Percentiles rank a stretch among this genome's conserved stretches.
These are phyloP conservation scores for Polydrusus pterygomalis DNA, from an alignment of 2,888 invertebrate species.

Conservation along the genomic window DNA sequence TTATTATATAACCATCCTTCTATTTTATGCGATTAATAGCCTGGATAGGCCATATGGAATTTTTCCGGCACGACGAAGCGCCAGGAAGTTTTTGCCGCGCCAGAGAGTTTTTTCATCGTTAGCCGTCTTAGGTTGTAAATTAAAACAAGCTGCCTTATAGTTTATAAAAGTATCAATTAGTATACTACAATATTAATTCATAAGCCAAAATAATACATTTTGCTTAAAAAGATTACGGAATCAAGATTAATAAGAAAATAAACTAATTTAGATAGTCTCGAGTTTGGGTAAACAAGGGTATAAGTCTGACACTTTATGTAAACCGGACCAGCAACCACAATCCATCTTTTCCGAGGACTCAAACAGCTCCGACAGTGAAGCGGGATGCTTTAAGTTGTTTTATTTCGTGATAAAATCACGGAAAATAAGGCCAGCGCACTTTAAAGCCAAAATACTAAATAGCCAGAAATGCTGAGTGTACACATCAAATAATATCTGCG, in stretches of 20 bases:
- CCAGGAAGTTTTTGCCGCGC: no score
- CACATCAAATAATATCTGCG: neutral
- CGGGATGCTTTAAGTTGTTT: constrained; percentile 27
- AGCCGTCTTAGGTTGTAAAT: no score
- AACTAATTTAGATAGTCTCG: constrained; percentile 16
- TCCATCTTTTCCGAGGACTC: constrained; percentile 26
- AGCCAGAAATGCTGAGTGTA: neutral
- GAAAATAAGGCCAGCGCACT: constrained; percentile 18
- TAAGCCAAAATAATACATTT: neutral
- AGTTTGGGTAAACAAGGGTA: constrained; percentile 19
- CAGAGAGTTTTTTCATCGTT: no score
- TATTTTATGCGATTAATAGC: no score
- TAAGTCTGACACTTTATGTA: constrained; percentile 28
- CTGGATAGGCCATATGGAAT: no score
- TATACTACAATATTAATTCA: no score
- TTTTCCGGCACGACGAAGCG: no score
- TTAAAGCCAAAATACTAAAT: constrained; percentile 19
- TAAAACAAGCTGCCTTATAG: no score
- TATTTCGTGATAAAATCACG: constrained; percentile 16
- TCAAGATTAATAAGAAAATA: constrained; percentile 26
- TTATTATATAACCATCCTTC: no score
- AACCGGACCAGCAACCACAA: constrained; percentile 20
- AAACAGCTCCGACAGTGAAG: constrained; percentile 31
- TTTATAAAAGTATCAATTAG: no score
- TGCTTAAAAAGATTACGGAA: neutral